These are phyloP conservation scores for Amphimedon queenslandica DNA, from an alignment of 37 sponge, comb jelly and placozoan species.

Conservation along the genomic window DNA sequence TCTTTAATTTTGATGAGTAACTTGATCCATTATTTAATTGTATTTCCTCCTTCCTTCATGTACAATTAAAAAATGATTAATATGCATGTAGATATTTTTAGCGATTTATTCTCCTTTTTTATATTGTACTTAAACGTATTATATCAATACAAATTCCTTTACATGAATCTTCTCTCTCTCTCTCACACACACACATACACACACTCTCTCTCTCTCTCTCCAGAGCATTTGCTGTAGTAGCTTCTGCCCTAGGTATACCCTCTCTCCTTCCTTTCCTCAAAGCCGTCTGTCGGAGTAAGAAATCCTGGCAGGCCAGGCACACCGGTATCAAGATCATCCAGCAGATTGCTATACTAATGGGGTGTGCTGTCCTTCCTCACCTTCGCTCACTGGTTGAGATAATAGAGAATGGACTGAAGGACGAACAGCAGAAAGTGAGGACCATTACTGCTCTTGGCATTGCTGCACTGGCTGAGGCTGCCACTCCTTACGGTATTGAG, in stretches of 20 bases:
- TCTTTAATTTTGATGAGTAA: no score
- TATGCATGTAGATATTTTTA: no score
- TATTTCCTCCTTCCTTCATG: no score
- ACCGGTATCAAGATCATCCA: conserved; percentile 98
- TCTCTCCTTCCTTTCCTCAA: conserved; percentile 98
- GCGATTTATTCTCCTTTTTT: no score
- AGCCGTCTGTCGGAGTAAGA: conserved; percentile 97
- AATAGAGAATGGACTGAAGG: conserved; percentile 93
- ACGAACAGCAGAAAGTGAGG: conserved; percentile 99
- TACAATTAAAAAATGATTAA: no score
- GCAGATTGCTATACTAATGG: conserved; percentile 99
- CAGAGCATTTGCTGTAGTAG: conserved; percentile 99
- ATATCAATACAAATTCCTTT: no score
- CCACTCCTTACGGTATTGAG: conserved; percentile 99
- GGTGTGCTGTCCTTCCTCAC: conserved; percentile 98
- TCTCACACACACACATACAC: neutral
- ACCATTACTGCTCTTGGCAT: conserved; percentile 98
- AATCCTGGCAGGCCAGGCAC: conserved; percentile 99
- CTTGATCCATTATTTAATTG: no score
- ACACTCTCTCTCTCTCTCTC: no score
- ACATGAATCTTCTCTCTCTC: no score
- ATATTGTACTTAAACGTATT: no score
- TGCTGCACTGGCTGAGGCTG: conserved; percentile 98
- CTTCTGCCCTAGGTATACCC: conserved; percentile 98
- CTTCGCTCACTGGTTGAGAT: conserved; percentile 96